A percentile compares a stretch with the other conserved stretches of the same genome.
These are phyloP conservation scores for Augochlorella aurata DNA, from an alignment of 2,888 invertebrate genomes.

Conservation along the genomic window DNA sequence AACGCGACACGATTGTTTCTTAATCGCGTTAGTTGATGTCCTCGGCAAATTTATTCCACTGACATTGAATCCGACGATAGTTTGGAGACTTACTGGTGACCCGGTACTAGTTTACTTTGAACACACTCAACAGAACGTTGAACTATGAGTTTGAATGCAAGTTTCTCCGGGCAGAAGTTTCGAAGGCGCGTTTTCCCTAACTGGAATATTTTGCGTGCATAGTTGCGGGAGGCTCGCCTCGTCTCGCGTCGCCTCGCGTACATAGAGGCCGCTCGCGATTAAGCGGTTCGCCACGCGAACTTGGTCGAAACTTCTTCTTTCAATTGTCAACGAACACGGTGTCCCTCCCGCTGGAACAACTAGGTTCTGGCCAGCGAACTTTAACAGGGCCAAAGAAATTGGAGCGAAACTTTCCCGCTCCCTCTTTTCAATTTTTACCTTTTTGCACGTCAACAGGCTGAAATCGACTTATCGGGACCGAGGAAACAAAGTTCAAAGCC, in stretches of 20 bases:
- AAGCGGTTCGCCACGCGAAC: conserved; percentile 54
- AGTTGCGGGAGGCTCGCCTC: conserved; percentile 23
- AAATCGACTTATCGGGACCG: conserved; percentile 68
- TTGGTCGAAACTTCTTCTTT: conserved; percentile 46
- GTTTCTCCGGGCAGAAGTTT: conserved; percentile 50
- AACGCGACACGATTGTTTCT: neutral
- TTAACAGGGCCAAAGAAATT: conserved; percentile 73
- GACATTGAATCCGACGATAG: conserved; percentile 55
- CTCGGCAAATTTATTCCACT: conserved; percentile 44
- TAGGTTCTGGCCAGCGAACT: conserved; percentile 65
- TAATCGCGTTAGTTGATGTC: conserved; percentile 6
- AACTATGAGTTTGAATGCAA: conserved; percentile 59
- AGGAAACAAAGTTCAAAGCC: conserved; percentile 69
- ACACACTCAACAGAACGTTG: conserved; percentile 53
- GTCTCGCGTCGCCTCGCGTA: conserved; percentile 9
- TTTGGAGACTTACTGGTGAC: conserved; percentile 53
- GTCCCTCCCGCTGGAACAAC: conserved; percentile 47
- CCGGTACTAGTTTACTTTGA: conserved; percentile 59
- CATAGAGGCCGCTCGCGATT: conserved; percentile 47
- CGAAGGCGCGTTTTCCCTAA: conserved; percentile 47
- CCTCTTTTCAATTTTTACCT: conserved; percentile 36
- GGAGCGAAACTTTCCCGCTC: conserved; percentile 64
- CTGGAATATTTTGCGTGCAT: conserved; percentile 53
- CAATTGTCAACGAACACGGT: conserved; percentile 53
- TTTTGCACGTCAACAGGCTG: conserved; percentile 66